Conservation (phyloP, 2,888 invertebrate species). For the Nomada ferruginata region DNA sequence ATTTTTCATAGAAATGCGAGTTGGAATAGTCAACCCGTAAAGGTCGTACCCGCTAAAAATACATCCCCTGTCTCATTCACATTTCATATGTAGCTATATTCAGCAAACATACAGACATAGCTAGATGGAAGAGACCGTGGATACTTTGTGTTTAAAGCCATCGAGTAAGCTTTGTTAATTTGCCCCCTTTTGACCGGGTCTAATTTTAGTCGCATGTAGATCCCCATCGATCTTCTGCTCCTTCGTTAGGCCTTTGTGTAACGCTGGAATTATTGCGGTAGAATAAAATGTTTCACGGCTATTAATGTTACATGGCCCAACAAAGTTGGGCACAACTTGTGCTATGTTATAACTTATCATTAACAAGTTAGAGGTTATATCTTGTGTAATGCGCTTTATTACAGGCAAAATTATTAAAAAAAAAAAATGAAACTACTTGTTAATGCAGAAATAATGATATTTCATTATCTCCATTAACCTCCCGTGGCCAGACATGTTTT, state of each 20-base stretch:
- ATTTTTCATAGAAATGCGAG: slow-evolving; percentile 27
- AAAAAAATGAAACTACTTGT: too few species aligned
- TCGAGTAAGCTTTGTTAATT: slow-evolving; percentile 32
- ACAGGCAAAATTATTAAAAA: too few species aligned
- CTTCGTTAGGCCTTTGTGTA: neutral
- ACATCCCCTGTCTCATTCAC: slow-evolving; percentile 45
- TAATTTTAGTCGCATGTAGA: slow-evolving; percentile 23
- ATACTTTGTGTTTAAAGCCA: slow-evolving; percentile 19
- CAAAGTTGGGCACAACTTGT: too few species aligned
- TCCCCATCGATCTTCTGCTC: slow-evolving; percentile 5
- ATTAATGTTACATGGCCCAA: neutral
- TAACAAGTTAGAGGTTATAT: too few species aligned
- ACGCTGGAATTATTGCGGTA: neutral
- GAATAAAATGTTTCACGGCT: neutral
- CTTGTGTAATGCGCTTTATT: too few species aligned
- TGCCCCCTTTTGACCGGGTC: slow-evolving; percentile 17
- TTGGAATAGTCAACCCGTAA: slow-evolving; percentile 12
- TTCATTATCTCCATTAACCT: too few species aligned
- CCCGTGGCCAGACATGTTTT: too few species aligned
- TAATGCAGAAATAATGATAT: too few species aligned
- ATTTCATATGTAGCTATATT: slow-evolving; percentile 61
- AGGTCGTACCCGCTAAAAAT: slow-evolving; percentile 64
- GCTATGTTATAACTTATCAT: too few species aligned
- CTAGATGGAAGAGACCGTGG: slow-evolving; percentile 6
- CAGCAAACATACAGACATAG: slow-evolving; percentile 41